Conservation (phyloP, 1,140 invertebrate genomes). For the Archivesica marissinica region DNA sequence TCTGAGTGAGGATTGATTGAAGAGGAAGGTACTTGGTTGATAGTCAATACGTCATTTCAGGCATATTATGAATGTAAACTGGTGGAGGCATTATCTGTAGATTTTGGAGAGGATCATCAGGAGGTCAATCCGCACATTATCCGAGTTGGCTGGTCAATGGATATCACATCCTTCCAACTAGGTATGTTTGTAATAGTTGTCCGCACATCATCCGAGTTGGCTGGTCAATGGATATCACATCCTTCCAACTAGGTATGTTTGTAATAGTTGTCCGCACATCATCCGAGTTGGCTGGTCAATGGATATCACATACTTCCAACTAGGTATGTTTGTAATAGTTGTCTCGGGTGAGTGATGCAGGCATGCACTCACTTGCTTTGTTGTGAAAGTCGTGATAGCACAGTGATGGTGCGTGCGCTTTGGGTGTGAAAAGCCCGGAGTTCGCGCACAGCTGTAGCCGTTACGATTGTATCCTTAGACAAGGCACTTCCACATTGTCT, state of each 20-base stretch:
- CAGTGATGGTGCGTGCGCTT: too few species aligned
- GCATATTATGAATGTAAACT: slow-evolving; percentile 83
- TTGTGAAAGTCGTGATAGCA: too few species aligned
- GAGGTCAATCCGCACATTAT: slow-evolving; percentile 89
- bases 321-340: too few species aligned
- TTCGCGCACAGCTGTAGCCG: too few species aligned
- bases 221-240: slow-evolving; percentile 90
- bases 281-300: slow-evolving; percentile 95
- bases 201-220: slow-evolving; percentile 92
- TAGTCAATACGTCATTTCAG: slow-evolving; percentile 60
- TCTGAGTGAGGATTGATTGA: too few species aligned
- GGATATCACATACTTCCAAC: slow-evolving; percentile 89
- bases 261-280: too few species aligned
- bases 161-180: slow-evolving; percentile 90
- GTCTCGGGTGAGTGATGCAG: too few species aligned
- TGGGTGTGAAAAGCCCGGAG: too few species aligned
- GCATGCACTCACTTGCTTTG: too few species aligned
- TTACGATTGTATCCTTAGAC: too few species aligned
- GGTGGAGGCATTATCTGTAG: slow-evolving; percentile 85
- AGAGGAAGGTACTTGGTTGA: too few species aligned
- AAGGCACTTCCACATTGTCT: too few species aligned
- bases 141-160: slow-evolving; percentile 93
- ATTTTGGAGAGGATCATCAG: slow-evolving; percentile 82
- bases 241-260: slow-evolving; percentile 91
- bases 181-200: slow-evolving; percentile 82